Percentiles rank a stretch among this genome's conserved stretches.
phyloP scores from a whole-genome alignment of 2,113 vertebrate genomes.

The Brienomyrus longianalis region DNA sequence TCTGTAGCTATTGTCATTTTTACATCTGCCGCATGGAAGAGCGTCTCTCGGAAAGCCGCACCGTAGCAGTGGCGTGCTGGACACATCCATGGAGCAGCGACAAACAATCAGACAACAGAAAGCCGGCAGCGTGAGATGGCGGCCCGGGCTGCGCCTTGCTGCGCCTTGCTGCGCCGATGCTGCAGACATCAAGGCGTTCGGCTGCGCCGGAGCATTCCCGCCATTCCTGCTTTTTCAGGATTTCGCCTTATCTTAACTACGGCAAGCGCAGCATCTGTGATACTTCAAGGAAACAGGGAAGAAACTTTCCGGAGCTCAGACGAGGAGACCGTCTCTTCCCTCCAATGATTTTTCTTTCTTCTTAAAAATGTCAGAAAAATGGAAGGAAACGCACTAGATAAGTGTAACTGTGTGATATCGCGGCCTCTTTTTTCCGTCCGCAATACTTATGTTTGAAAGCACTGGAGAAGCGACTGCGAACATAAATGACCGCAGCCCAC shows the following conservation, averaged over 20 bases:
- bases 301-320: not conserved
- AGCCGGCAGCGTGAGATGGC: not conserved
- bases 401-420: not conserved
- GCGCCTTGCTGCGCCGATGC: not conserved
- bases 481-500: not conserved
- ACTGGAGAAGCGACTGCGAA: not conserved
- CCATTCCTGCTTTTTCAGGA: not conserved
- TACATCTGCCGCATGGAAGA: not conserved
- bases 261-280: not conserved
- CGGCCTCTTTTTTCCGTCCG: not conserved
- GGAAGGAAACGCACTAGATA: not conserved
- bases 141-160: not conserved
- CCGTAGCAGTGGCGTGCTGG: not conserved
- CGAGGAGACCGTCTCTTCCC: not conserved
- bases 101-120: not conserved
- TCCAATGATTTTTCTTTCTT: not conserved
- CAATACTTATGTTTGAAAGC: not conserved
- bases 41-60: not conserved
- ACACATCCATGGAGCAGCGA: not conserved
- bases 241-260: not conserved
- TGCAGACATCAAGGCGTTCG: not conserved
- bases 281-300: not conserved
- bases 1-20: not conserved
- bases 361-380: not conserved
- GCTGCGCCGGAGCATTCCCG: not conserved